phyloP scores from a whole-genome alignment of 2,797 vertebrate species.

The Psittacula echo region DNA sequence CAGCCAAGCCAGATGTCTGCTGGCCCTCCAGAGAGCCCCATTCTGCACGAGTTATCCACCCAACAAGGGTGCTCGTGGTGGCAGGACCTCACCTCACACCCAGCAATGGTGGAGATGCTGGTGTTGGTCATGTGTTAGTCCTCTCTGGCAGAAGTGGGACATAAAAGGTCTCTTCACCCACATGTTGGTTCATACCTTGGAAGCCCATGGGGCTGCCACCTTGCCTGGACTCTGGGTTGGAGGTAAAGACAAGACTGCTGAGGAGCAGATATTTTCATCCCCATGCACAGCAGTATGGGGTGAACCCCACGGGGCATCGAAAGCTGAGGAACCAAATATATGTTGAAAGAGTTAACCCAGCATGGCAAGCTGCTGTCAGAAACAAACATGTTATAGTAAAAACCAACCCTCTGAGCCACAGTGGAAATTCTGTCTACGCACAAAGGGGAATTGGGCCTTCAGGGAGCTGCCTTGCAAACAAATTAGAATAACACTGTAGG shows the following conservation, averaged over 20 bases:
- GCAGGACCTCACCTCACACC: not conserved
- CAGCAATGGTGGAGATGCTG: not conserved
- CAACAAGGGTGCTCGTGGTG: accelerated
- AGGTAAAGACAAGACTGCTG: not conserved
- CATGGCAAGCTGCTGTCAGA: not conserved
- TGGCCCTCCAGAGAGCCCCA: not conserved
- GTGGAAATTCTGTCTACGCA: not conserved
- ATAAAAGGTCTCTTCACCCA: not conserved
- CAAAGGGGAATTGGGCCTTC: not conserved
- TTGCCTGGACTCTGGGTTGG: not conserved
- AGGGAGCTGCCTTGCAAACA: not conserved
- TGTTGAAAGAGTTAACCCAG: conserved; percentile 15
- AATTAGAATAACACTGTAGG: conserved; percentile 1
- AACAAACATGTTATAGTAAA: not conserved
- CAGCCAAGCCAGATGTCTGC: not conserved
- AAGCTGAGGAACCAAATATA: not conserved
- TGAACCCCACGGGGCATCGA: not conserved
- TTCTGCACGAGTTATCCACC: not conserved
- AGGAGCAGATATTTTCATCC: not conserved
- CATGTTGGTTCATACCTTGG: not conserved
- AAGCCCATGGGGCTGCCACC: not conserved
- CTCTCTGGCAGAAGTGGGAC: not conserved
- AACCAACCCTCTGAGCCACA: not conserved
- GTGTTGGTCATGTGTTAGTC: not conserved
- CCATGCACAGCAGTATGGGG: accelerated